Conservation (phyloP, 30 jellyfish, hydroid and myxozoan genomes). For the Hydra vulgaris region DNA sequence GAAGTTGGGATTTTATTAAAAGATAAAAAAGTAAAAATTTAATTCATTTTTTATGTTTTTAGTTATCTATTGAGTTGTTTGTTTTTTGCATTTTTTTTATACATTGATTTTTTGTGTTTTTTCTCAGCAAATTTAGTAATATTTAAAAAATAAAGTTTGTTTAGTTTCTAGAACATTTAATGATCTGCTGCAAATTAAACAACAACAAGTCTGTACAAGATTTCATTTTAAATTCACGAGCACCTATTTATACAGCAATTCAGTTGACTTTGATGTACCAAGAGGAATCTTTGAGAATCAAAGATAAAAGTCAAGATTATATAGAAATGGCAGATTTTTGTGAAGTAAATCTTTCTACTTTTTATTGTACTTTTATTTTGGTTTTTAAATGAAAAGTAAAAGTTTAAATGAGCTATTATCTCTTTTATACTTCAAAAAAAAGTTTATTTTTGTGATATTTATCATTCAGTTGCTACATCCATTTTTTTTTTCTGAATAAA, state of each 20-base stretch:
- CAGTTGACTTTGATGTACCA: constrained; percentile 63
- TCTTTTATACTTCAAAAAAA: too few relatives aligned
- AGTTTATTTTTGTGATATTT: too few relatives aligned
- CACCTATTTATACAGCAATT: constrained; percentile 92
- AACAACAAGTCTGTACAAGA: constrained; percentile 71
- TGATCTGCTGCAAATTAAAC: constrained; percentile 83
- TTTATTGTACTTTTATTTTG: too few relatives aligned
- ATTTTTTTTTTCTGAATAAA: too few relatives aligned
- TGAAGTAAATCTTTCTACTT: constrained; percentile 41
- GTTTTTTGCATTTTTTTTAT: too few relatives aligned
- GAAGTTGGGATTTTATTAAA: constrained; percentile 68
- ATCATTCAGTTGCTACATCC: too few relatives aligned
- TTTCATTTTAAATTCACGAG: constrained; percentile 84
- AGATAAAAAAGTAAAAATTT: constrained; percentile 72
- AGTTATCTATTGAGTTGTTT: too few relatives aligned
- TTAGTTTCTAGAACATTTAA: constrained; percentile 72
- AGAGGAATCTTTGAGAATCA: constrained; percentile 60
- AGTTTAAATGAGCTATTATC: too few relatives aligned
- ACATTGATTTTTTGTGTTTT: too few relatives aligned
- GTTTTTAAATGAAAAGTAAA: too few relatives aligned
- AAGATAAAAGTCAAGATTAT: constrained; percentile 81
- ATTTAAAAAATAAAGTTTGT: too few relatives aligned
- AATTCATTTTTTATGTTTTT: neutral
- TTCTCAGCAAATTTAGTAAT: too few relatives aligned
- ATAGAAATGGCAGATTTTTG: constrained; percentile 68